These are phyloP conservation scores for Drosophila ananassae DNA, from an alignment of 1,140 invertebrate genomes.

Conservation along the genomic window DNA sequence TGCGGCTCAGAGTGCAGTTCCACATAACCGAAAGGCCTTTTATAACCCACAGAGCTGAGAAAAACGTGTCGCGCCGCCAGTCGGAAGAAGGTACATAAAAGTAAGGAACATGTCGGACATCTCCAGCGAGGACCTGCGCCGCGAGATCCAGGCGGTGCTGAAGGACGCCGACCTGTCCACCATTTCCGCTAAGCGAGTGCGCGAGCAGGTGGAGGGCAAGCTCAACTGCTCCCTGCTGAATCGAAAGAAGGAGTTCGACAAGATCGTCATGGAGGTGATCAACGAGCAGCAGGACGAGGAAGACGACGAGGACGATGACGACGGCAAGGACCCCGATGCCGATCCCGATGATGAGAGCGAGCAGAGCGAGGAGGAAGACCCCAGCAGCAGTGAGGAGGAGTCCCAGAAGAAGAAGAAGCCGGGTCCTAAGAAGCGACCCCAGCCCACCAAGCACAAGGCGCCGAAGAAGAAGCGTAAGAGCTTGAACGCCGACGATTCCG, in stretches of 20 bases:
- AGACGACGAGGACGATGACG: constrained; percentile 85
- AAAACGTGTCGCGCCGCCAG: constrained; percentile 31
- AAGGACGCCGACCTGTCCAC: constrained; percentile 93
- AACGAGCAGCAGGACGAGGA: constrained; percentile 84
- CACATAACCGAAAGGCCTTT: not conserved
- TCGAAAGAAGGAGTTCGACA: constrained; percentile 93
- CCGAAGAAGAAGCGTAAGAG: constrained; percentile 86
- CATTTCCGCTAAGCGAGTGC: constrained; percentile 95
- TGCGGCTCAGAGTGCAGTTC: not conserved
- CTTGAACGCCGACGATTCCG: constrained; percentile 81
- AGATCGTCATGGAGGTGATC: constrained; percentile 89
- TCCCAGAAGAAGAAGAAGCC: constrained; percentile 75
- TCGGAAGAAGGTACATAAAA: not conserved
- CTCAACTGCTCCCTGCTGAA: constrained; percentile 90
- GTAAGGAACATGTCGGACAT: constrained; percentile 79
- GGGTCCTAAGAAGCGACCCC: constrained; percentile 83
- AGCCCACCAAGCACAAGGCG: constrained; percentile 83
- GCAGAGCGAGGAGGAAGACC: constrained; percentile 84
- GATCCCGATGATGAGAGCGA: constrained; percentile 87
- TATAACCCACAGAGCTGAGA: constrained; percentile 5
- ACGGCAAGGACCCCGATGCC: constrained; percentile 84
- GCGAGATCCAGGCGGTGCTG: constrained; percentile 86
- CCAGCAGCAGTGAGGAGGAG: constrained; percentile 83
- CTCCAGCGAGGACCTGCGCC: constrained; percentile 69
- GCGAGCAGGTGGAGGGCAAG: constrained; percentile 93